Evolutionary conservation across 1,140 invertebrate species (phyloP), one percentile per base, ranked within the genome.

Genomic region (Macrotrachela quadricornifera): DNA sequence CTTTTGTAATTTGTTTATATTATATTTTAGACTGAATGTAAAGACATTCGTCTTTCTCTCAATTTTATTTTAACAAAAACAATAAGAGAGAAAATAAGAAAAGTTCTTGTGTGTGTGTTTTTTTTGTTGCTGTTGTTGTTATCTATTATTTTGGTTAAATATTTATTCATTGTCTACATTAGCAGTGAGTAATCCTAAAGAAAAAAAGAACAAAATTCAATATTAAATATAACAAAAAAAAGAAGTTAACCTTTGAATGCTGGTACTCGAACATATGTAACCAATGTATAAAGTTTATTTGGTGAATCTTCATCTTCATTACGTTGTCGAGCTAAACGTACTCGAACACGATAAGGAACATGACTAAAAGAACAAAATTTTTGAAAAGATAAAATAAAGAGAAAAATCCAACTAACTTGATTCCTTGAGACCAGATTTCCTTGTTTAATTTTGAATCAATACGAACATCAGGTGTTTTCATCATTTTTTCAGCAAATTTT

Each of bases 251-350:
- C 53, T 50, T 54, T 54, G 53, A 54, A 54, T 41, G 53, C 42
- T 17, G 42, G 41, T 38, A 54, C 87, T 49, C 87, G 81, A 57
- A 99, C 88, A 68, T 86, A 90, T 48, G 87, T 91, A 41, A 96
- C 90, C 50, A 96, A 76, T 11, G 92, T 99, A 75, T 91, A 99
- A 63, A 97, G 71, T 75, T 96, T 97, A 72, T 97, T 81, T 40
- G 81, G 78, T 12, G 88, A 92, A 71, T 99, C 92, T 74, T 99
- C 92, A 74, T 99, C 94, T 64, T 99, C 92, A 66, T 99, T 97
- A 57, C 92, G 78, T 67, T 88, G 81, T 60, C 92, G 79, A 48
- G 88, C 85, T 53, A 97, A 73, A 49, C 75, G 62, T 17, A 77
- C 74, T 48, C 76, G 64, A 17, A 77, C 70, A 57, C 76, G 65